Conservation (phyloP, 2,888 invertebrate genomes). For the Torymus auratus region DNA sequence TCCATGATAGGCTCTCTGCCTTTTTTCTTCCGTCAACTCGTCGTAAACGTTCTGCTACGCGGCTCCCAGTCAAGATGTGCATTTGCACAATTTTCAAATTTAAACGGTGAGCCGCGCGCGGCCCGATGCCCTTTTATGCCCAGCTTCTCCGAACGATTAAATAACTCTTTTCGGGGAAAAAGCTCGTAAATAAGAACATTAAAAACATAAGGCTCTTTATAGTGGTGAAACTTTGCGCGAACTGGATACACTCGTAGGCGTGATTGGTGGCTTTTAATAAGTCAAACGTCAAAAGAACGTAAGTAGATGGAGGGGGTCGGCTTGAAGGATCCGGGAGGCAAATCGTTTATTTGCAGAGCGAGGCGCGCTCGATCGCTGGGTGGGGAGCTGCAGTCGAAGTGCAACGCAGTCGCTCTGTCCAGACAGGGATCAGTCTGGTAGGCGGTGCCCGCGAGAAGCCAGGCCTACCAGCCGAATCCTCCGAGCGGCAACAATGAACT, state of each 20-base stretch:
- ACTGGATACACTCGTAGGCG: too few relatives aligned
- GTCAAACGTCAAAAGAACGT: conserved; percentile 2
- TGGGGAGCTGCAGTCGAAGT: conserved; percentile 65
- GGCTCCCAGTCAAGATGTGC: background rate
- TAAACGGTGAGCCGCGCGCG: background rate
- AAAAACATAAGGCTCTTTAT: too few relatives aligned
- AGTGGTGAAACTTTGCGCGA: too few relatives aligned
- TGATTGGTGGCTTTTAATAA: conserved; percentile 11
- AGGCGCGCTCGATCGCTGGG: conserved; percentile 54
- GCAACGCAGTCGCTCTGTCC: conserved; percentile 57
- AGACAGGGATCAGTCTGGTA: conserved; percentile 71
- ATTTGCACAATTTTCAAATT: conserved; percentile 16
- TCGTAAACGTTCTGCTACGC: conserved; percentile 3
- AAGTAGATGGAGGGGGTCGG: background rate
- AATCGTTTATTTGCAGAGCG: conserved; percentile 21
- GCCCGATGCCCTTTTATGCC: too few relatives aligned
- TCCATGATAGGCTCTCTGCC: conserved; percentile 46
- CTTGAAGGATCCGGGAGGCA: conserved; percentile 24
- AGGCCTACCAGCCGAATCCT: conserved; percentile 66
- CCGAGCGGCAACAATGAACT: conserved; percentile 26
- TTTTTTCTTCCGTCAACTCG: conserved; percentile 10
- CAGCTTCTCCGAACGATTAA: too few relatives aligned
- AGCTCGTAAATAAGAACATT: too few relatives aligned
- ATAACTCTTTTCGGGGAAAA: too few relatives aligned
- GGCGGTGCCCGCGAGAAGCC: conserved; percentile 72